Base-by-base conservation (phyloP, 2,888 invertebrate genomes). In the Aricia artaxerxes region DNA sequence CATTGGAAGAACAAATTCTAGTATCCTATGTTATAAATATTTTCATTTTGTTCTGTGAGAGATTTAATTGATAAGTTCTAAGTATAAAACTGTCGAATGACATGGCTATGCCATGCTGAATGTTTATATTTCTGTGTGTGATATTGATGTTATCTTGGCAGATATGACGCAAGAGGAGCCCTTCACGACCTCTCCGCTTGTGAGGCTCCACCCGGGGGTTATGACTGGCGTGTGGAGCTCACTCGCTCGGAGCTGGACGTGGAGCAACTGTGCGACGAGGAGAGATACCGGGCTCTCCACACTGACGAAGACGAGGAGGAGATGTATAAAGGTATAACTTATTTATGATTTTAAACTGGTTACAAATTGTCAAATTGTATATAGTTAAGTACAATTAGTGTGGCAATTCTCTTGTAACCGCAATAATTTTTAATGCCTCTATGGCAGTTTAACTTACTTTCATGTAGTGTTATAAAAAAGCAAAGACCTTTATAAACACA, bases 151-250 rank as follows among this genome's bases (percentile, higher is more conserved):
- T 88, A 85, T 89, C 83, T 92, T 88, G 83, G 82, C 91, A 99
- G 99, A 95, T 99, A 99, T 94, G 99, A 99, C 95, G 98, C 98
- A 82, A 96, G 99, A 84, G 99, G 98, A 80, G 97, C 98, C 80
- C 95, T 99, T 84, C 97, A 97, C 86, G 99, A 99, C 92, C 95
- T 99, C 86, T 93, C 95, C 78, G 94, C 95, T 53, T 97, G 97
- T 88, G 99, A 99, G 92, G 97, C 97, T 57, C 97, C 97, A 78
- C 95, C 96, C 6, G 97, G 97, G 85, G 97, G 97, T 84, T 96
- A 92, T 85, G 93, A 94, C 86, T 94, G 95, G 88, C 94, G 95
- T 76, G 95, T 96, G 81, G 96, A 96, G 86, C 94, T 97, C 79
- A 96, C 96, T 75, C 96, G 96, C 84, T 96, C 96, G 76, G 97